Base-by-base conservation (phyloP, 1,140 invertebrate genomes). In the Drosophila sechellia region DNA sequence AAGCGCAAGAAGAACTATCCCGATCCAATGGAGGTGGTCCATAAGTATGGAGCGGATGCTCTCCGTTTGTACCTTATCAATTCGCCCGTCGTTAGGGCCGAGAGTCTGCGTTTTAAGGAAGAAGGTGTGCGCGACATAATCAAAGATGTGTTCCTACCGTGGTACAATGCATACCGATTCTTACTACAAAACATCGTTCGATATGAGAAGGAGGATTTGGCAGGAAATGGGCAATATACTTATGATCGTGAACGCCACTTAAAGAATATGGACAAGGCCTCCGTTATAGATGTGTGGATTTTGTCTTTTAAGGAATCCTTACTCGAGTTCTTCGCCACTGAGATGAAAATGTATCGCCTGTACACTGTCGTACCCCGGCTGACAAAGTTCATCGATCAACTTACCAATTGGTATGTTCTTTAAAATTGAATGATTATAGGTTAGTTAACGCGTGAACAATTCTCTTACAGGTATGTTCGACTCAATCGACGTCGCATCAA, bases 1-100 rank as follows among this genome's bases (percentile, higher is more conserved):
- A 99, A 99, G 92, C 95, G 98, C 13, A 99, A 99, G 93, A 99
- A 99, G 92, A 99, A 99, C 92, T 99, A 99, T 93, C 98, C 99
- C 0, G 98, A 99, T 94, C 98, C 99, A 1, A 94, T 98, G 93
- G 95, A 97, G 77, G 94, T 99, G 46, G 96, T 99, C 1, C 92
- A 95, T 53, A 98, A 99, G 92, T 99, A 98, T 93, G 99, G 99
- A 13, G 98, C 98, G 1, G 99, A 99, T 94, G 98, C 99, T 22
- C 93, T 99, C 5, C 94, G 98, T 71, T 93, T 99, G 3, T 99
- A 99, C 92, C 94, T 99, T 31, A 98, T 99, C 66, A 99, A 99
- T 93, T 99, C 98, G 12, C 99, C 99, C 1, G 98, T 99, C 35
- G 99, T 99, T 0, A 94, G 98, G 79, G 99, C 98, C 6, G 99